phyloP scores from a whole-genome alignment of 1,140 invertebrate genomes.

The Drosophila orena region DNA sequence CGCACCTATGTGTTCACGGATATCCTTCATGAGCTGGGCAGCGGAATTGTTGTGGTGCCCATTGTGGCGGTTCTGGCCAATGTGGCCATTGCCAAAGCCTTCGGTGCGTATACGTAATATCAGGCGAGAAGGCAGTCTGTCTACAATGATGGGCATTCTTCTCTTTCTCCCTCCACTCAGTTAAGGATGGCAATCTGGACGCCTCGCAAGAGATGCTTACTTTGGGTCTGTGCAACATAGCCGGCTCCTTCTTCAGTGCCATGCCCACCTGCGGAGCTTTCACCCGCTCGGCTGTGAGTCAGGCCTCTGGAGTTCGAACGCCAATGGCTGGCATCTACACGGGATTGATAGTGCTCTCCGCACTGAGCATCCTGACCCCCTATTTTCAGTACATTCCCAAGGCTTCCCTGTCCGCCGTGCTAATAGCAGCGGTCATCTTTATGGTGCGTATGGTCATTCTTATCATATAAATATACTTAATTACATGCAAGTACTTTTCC shows the following conservation, averaged over 20 bases:
- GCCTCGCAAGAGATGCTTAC: constrained; percentile 91
- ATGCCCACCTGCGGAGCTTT: constrained; percentile 93
- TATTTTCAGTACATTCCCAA: constrained; percentile 94
- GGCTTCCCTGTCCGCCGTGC: constrained; percentile 91
- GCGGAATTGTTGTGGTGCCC: constrained; percentile 90
- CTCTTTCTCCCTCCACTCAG: constrained; percentile 25
- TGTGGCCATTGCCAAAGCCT: constrained; percentile 95
- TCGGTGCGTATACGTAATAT: constrained; percentile 87
- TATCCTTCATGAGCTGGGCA: constrained; percentile 89
- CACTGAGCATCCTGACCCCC: constrained; percentile 91
- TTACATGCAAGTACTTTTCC: not conserved
- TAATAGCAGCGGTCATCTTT: constrained; percentile 94
- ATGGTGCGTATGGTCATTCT: constrained; percentile 87
- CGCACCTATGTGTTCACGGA: constrained; percentile 87
- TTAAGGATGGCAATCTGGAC: constrained; percentile 87
- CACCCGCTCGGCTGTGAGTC: constrained; percentile 91
- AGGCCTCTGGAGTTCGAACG: constrained; percentile 90
- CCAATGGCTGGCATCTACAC: constrained; percentile 91
- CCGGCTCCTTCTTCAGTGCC: constrained; percentile 90
- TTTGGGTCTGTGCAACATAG: constrained; percentile 90
- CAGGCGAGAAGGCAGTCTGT: not conserved
- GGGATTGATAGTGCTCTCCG: constrained; percentile 86
- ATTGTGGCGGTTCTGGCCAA: constrained; percentile 93
- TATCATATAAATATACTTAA: not conserved
- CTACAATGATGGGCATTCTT: not conserved